Evolutionary conservation across 2,888 invertebrate species (phyloP).

Genomic region (Cosmopolites sordidus): DNA sequence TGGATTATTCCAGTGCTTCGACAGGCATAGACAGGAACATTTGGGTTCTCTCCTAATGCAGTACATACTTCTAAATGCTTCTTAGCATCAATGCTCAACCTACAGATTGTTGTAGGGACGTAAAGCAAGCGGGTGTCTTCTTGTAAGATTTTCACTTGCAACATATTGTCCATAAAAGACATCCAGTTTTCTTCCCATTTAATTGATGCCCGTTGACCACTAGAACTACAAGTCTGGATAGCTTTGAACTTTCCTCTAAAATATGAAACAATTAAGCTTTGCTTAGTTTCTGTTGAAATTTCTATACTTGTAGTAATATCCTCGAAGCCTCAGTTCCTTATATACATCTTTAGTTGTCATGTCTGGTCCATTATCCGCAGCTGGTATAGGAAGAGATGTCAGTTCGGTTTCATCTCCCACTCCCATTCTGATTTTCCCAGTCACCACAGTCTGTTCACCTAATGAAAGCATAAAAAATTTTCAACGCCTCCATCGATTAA

Average conservation of each 20-base stretch:
- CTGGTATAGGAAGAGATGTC: constrained; percentile 10
- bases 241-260: constrained; percentile 32
- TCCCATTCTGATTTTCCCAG: constrained; percentile 19
- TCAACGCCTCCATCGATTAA: background rate
- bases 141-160: constrained; percentile 69
- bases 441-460: constrained; percentile 22
- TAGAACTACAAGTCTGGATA: constrained; percentile 31
- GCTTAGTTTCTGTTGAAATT: background rate
- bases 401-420: constrained; percentile 6
- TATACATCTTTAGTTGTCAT: constrained; percentile 58
- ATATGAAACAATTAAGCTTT: too few species aligned
- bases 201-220: constrained; percentile 27
- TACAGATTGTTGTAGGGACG: constrained; percentile 22
- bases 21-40: constrained; percentile 45
- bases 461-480: constrained; percentile 1
- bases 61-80: constrained; percentile 33
- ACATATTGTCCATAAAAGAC: constrained; percentile 80
- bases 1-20: constrained; percentile 41
- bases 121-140: constrained; percentile 49
- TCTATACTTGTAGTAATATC: constrained; percentile 53
- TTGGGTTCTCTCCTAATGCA: constrained; percentile 12
- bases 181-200: constrained; percentile 64
- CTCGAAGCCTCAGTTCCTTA: constrained; percentile 63
- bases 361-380: constrained; percentile 4
- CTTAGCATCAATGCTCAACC: constrained; percentile 48